Percentiles rank a stretch among this genome's conserved stretches.
These are phyloP conservation scores for chimpanzee (Pan troglodytes) DNA, from an alignment of 2,113 vertebrate species.

Conservation along the genomic window NHGRI_mPanTro3-v2.1_pri NC_072417.2:12747001-12747500, in stretches of 20 bases:
- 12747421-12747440: not conserved
- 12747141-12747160: not conserved
- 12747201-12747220: not conserved
- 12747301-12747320: not conserved
- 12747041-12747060: not conserved
- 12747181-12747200: not conserved
- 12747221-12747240: not conserved
- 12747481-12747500: too few relatives aligned
- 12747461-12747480: too few relatives aligned
- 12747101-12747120: not conserved
- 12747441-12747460: not conserved
- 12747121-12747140: constrained; percentile 24
- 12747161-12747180: not conserved
- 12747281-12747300: constrained; percentile 11
- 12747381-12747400: not conserved
- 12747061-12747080: not conserved
- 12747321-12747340: not conserved
- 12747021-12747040: not conserved
- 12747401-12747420: not conserved
- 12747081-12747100: not conserved
- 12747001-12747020: not conserved
- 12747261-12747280: not conserved
- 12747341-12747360: not conserved
- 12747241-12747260: not conserved
- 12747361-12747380: not conserved